These are phyloP conservation scores for Nycticryphes semicollaris DNA, from an alignment of 2,113 vertebrate species.

Conservation along the genomic window DNA sequence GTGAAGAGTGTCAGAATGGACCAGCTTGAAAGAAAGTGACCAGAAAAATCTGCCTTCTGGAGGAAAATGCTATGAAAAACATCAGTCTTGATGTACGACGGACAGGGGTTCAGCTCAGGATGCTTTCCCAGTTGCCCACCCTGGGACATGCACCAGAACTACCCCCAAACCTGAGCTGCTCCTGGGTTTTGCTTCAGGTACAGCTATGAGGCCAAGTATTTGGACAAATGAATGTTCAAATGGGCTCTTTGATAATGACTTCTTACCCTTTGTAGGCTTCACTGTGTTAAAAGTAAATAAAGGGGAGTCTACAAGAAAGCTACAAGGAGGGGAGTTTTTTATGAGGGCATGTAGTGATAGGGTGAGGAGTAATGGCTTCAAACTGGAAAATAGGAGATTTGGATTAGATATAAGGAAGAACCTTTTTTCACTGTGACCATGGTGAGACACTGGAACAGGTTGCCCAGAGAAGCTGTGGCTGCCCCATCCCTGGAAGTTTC, in stretches of 20 bases:
- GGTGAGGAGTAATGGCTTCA: not conserved
- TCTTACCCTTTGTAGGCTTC: not conserved
- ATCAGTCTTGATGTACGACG: not conserved
- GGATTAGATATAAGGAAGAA: not conserved
- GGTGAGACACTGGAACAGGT: not conserved
- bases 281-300: not conserved
- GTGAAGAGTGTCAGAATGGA: not conserved
- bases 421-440: not conserved
- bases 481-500: not conserved
- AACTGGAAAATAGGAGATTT: not conserved
- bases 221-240: accelerated
- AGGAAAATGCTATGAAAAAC: not conserved
- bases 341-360: not conserved
- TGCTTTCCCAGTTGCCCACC: not conserved
- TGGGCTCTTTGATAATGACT: not conserved
- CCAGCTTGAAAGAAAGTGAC: not conserved
- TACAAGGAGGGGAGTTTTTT: not conserved
- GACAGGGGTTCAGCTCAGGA: not conserved
- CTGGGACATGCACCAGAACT: accelerated
- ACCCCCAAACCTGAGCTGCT: no score
- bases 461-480: not conserved
- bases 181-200: not conserved
- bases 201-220: accelerated
- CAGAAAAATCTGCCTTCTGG: not conserved
- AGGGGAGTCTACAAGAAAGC: not conserved